Base-by-base conservation (phyloP, 1,140 invertebrate species). In the Trinorchestia longiramus region DNA sequence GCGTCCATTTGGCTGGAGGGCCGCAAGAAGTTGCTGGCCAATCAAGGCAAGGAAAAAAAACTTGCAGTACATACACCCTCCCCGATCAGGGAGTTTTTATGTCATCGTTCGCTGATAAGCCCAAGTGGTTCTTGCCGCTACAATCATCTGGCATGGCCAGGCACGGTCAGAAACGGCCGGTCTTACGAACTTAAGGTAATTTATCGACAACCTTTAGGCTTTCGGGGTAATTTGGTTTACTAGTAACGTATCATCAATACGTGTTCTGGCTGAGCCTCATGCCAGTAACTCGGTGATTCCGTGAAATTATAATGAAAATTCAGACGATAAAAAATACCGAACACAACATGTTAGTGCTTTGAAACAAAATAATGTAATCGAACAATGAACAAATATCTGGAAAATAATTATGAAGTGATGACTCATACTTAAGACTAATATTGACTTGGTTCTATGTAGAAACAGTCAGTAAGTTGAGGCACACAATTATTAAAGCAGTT, bases 91-190 rank as follows among this genome's bases (percentile, higher is more conserved):
- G 11, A 47, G 41, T 94, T 94, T 94, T 94, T 94, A 45, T 44
- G 6, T 47, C 92, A 94, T 94, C 3, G 92, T 94, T 45, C 43
- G 43, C 92, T 94, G 92, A 94, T 94, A 94, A 94, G 92, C 92
- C 44, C 43, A 44, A 47, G 43, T 47, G 43, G 36, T 94, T 94
- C 92, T 94, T 94, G 92, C 92, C 44, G 41, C 19, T 47, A 43
- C 92, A 94, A 94, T 94, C 92, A 94, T 94, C 43, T 45, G 43
- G 92, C 44, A 40, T n/a, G 43, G 92, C 92, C 43, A 28, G 88
- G 88, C 88, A 44, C 19, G 92, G 92, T 43, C 88, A 41, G 41
- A 40, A 47, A 94, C 43, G 43, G 43, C 92, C 44, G 44, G 43
- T 45, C 43, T 45, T 43, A 44, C 43, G 43, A 94, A 47, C 92